These are phyloP conservation scores for Caerostris darwini DNA, from an alignment of 1,140 invertebrate species.

Conservation along the genomic window DNA sequence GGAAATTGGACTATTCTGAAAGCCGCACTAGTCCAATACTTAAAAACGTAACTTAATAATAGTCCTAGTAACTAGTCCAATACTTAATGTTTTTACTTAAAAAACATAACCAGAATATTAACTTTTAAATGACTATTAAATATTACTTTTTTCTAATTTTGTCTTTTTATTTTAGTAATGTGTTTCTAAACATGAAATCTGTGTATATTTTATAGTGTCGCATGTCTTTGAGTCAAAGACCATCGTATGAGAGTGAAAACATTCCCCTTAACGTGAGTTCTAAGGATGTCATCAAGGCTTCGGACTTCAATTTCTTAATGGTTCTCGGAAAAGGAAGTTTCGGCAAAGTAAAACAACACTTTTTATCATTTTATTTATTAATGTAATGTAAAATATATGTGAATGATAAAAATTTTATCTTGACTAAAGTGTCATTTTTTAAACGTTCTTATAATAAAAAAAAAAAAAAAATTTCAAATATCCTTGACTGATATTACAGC, in stretches of 20 bases:
- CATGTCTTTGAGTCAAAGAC: slow-evolving; percentile 59
- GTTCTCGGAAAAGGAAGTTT: slow-evolving; percentile 99
- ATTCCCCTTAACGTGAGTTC: slow-evolving; percentile 95
- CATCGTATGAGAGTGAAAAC: slow-evolving; percentile 81
- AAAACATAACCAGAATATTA: no score
- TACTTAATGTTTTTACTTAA: no score
- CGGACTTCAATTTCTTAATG: slow-evolving; percentile 98
- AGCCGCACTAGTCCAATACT: no score
- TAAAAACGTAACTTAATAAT: no score
- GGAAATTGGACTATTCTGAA: no score
- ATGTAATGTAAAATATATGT: not conserved
- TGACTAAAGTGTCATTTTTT: not conserved
- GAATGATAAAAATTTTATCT: not conserved
- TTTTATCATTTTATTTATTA: not conserved
- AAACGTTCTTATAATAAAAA: not conserved
- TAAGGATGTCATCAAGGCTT: slow-evolving; percentile 96
- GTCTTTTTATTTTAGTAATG: not conserved
- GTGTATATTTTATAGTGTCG: slow-evolving; percentile 63
- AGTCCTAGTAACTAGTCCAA: no score
- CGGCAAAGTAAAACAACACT: slow-evolving; percentile 89
- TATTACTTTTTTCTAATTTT: not conserved
- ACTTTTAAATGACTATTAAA: not conserved
- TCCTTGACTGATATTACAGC: no score
- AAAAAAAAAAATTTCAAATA: not conserved
- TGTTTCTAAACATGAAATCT: not conserved